Percentiles rank a stretch among this genome's conserved stretches.
Conservation (phyloP, 53 echinoderm and acorn worm species). For the Actinopyga echinites region DNA sequence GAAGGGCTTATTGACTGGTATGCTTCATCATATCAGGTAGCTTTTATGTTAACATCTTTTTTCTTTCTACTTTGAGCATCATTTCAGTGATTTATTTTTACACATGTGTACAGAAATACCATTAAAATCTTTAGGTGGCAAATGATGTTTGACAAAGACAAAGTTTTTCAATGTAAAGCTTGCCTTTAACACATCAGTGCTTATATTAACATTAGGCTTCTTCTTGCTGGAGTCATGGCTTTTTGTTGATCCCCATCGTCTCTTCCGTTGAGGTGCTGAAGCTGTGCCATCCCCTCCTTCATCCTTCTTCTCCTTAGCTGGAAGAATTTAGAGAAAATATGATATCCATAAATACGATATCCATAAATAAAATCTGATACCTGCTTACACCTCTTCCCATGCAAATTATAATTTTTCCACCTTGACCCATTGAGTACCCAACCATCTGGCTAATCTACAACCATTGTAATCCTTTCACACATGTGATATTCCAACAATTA, state of each 20-base stretch:
- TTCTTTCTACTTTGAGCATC: too few species aligned
- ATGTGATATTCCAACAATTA: too few species aligned
- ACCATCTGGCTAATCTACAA: too few species aligned
- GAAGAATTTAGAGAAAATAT: neutral
- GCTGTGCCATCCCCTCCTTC: conserved; percentile 18
- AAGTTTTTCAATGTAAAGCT: too few species aligned
- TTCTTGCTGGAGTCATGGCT: conserved; percentile 51
- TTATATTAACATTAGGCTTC: conserved; percentile 87
- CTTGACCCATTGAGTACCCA: too few species aligned
- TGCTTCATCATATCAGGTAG: too few species aligned
- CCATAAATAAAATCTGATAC: neutral
- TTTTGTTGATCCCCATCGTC: conserved; percentile 94
- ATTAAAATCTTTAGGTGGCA: neutral
- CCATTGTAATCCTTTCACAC: too few species aligned
- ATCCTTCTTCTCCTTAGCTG: conserved; percentile 43
- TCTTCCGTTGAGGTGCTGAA: conserved; percentile 69
- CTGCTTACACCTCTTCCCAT: too few species aligned
- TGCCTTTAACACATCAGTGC: conserved; percentile 95
- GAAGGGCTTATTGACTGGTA: too few species aligned
- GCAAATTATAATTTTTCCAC: too few species aligned
- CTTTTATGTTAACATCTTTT: too few species aligned
- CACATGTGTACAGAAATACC: neutral
- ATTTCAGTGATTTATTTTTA: too few species aligned
- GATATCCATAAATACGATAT: neutral
- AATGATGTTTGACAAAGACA: neutral